Conservation (phyloP, 2,888 invertebrate species). For the Bombyx huttoni region DNA sequence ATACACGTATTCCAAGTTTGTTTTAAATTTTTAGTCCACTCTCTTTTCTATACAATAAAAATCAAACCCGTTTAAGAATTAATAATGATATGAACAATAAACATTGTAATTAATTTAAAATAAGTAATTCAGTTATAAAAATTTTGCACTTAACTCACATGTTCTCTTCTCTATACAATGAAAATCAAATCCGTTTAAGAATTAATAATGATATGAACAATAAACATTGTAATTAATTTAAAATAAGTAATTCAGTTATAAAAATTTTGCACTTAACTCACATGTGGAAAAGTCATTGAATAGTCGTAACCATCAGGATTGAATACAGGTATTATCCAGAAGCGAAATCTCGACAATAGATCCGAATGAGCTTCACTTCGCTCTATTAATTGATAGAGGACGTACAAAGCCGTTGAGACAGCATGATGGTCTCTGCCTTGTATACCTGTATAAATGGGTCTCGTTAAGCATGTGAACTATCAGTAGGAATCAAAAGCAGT, state of each 20-base stretch:
- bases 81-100: background rate
- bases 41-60: conserved; percentile 32
- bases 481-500: too few species aligned
- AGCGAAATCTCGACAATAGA: conserved; percentile 45
- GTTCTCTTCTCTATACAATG: conserved; percentile 39
- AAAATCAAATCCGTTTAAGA: background rate
- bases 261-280: conserved; percentile 16
- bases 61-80: background rate
- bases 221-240: too few species aligned
- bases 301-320: conserved; percentile 65
- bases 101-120: too few species aligned
- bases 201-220: background rate
- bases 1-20: conserved; percentile 50
- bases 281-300: conserved; percentile 57
- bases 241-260: too few species aligned
- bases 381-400: conserved; percentile 53
- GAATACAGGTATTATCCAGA: conserved; percentile 60
- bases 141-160: too few species aligned
- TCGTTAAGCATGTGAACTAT: background rate
- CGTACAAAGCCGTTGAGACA: conserved; percentile 53
- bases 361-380: conserved; percentile 42
- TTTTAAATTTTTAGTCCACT: conserved; percentile 55
- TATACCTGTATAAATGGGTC: conserved; percentile 29
- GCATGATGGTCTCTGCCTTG: conserved; percentile 61
- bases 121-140: too few species aligned